These are phyloP conservation scores for Apotomis betuletana DNA, from an alignment of 2,888 invertebrate genomes.

Conservation along the genomic window DNA sequence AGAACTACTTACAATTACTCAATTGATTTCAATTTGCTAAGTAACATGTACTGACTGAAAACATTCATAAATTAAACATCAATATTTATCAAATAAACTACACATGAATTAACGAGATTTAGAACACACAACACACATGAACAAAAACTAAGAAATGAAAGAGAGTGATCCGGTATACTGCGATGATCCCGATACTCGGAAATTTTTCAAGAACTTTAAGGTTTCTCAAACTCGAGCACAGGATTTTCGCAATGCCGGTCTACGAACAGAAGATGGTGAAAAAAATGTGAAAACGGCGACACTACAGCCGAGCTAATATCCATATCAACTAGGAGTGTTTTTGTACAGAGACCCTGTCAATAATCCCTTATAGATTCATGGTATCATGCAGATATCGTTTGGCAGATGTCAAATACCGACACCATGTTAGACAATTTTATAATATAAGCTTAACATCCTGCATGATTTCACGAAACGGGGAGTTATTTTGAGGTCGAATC, in stretches of 20 bases:
- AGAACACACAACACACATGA: slow-evolving; percentile 35
- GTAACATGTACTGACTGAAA: neutral
- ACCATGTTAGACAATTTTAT: neutral
- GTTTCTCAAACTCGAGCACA: neutral
- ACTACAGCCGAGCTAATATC: slow-evolving; percentile 45
- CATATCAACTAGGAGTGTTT: slow-evolving; percentile 14
- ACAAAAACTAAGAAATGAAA: slow-evolving; percentile 26
- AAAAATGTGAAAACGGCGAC: slow-evolving; percentile 35
- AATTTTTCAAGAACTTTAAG: neutral
- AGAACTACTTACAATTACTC: slow-evolving; percentile 22
- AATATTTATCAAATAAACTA: slow-evolving; percentile 6
- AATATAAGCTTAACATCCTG: neutral
- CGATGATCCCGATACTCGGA: slow-evolving; percentile 24
- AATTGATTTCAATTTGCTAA: slow-evolving; percentile 14
- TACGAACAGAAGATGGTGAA: slow-evolving; percentile 30
- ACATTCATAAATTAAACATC: slow-evolving; percentile 8
- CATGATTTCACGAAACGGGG: slow-evolving; percentile 42
- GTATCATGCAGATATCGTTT: neutral
- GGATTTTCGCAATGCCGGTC: slow-evolving; percentile 35
- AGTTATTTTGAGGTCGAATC: slow-evolving; percentile 40
- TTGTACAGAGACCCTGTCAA: neutral
- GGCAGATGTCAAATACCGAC: neutral
- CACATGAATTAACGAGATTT: slow-evolving; percentile 28
- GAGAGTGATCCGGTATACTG: slow-evolving; percentile 21
- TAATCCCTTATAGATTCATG: neutral